Evolutionary conservation across 2,113 vertebrate genomes (phyloP).

Genomic region (Aix galericulata): DNA sequence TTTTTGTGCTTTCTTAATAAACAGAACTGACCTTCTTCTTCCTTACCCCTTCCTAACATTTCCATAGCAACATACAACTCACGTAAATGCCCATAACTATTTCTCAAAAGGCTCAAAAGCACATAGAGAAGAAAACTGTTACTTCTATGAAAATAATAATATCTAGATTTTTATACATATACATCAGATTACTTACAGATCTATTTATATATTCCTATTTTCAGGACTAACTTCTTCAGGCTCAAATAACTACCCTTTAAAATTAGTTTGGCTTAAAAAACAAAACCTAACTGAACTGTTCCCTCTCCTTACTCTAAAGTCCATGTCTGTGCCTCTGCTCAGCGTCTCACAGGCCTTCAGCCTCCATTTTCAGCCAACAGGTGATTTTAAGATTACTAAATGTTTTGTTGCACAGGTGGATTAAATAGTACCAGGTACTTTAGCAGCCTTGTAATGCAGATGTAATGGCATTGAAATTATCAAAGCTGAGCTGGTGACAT

Average conservation of each 20-base stretch:
- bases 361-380: not conserved
- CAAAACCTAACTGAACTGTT: not conserved
- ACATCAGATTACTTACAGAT: not conserved
- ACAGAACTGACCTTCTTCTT: not conserved
- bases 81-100: not conserved
- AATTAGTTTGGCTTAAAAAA: not conserved
- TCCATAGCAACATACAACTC: slow-evolving; percentile 42
- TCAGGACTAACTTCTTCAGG: not conserved
- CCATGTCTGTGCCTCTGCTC: not conserved
- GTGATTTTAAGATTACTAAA: not conserved
- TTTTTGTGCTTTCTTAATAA: slow-evolving; percentile 31
- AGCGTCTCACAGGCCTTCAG: not conserved
- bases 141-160: not conserved
- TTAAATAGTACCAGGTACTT: not conserved
- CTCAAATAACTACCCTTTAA: not conserved
- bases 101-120: not conserved
- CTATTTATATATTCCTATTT: not conserved
- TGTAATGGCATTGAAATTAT: not conserved
- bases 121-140: not conserved
- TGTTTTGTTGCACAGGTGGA: not conserved
- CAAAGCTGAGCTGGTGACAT: not conserved
- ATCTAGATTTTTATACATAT: not conserved
- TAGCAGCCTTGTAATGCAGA: not conserved
- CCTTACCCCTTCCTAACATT: slow-evolving; percentile 8
- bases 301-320: not conserved